These are phyloP conservation scores for Rhizoglyphus robini DNA, from an alignment of 1,140 invertebrate species.

Conservation along the genomic window DNA sequence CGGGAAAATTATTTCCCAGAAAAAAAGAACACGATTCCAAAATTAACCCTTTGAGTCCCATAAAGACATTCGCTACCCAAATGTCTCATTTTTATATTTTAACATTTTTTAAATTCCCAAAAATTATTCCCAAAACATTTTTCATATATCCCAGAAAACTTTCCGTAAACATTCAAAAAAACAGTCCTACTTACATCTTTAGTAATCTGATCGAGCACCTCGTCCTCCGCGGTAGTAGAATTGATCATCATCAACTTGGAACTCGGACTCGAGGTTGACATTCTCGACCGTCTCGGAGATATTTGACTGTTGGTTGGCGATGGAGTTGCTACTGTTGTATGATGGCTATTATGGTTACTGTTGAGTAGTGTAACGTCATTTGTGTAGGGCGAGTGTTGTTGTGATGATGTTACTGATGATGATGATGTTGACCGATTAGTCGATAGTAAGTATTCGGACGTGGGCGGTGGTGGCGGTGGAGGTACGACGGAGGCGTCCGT, in stretches of 20 bases:
- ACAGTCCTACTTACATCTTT: conserved; percentile 22
- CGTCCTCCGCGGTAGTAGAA: conserved; percentile 22
- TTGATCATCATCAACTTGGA: not conserved
- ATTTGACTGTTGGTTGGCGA: not conserved
- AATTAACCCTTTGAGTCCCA: too few relatives aligned
- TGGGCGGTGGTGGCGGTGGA: too few relatives aligned
- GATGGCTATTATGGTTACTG: too few relatives aligned
- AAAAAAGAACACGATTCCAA: too few relatives aligned
- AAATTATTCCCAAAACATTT: not conserved
- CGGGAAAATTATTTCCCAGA: too few relatives aligned
- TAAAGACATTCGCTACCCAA: too few relatives aligned
- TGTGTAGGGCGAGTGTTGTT: too few relatives aligned
- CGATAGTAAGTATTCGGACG: not conserved
- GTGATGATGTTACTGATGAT: too few relatives aligned
- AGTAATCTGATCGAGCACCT: conserved; percentile 26
- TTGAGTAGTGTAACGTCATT: too few relatives aligned
- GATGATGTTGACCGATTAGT: too few relatives aligned
- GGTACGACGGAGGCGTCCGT: too few relatives aligned
- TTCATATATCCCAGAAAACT: not conserved
- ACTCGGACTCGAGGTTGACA: not conserved
- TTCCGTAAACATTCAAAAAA: not conserved
- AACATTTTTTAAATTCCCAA: not conserved
- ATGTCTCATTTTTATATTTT: too few relatives aligned
- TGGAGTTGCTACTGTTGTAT: not conserved
- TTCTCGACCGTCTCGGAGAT: not conserved